A percentile compares a stretch with the other conserved stretches of the same genome.
phyloP scores from a whole-genome alignment of 2,888 invertebrate genomes.

The Atrina japonica region DNA sequence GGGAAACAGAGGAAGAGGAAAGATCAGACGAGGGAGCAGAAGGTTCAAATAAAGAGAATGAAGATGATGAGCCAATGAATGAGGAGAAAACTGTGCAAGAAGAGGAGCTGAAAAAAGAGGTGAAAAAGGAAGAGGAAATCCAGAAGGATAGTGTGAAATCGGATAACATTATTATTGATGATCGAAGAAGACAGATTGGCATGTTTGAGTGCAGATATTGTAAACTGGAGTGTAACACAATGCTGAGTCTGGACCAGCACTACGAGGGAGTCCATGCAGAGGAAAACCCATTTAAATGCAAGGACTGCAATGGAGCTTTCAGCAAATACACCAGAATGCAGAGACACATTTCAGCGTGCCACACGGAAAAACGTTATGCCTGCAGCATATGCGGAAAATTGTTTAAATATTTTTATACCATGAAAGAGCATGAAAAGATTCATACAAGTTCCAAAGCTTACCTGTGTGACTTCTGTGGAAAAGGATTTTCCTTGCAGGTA shows the following conservation, averaged over 20 bases:
- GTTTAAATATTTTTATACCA: constrained; percentile 37
- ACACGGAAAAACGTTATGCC: constrained; percentile 11
- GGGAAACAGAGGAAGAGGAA: not conserved
- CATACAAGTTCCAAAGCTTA: constrained; percentile 38
- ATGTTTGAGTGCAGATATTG: constrained; percentile 15
- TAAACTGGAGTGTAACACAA: not conserved
- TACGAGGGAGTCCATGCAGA: constrained; percentile 21
- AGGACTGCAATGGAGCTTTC: constrained; percentile 8
- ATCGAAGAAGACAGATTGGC: constrained; percentile 9
- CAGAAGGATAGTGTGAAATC: not conserved
- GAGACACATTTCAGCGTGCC: constrained; percentile 15
- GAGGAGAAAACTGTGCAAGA: constrained; percentile 5
- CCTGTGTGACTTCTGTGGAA: constrained; percentile 44
- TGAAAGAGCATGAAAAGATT: constrained; percentile 40
- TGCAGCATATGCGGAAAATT: constrained; percentile 34
- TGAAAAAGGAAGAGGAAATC: not conserved
- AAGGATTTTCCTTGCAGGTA: constrained; percentile 39
- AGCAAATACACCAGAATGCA: constrained; percentile 22
- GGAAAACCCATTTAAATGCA: constrained; percentile 24
- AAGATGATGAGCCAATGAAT: not conserved
- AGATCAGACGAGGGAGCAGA: not conserved
- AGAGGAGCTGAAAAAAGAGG: not conserved
- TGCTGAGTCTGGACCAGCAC: constrained; percentile 20
- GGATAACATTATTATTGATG: constrained; percentile 18
- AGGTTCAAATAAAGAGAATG: constrained; percentile 6